phyloP scores from a whole-genome alignment of 2,797 vertebrate genomes.

The Hippoglossus hippoglossus region DNA sequence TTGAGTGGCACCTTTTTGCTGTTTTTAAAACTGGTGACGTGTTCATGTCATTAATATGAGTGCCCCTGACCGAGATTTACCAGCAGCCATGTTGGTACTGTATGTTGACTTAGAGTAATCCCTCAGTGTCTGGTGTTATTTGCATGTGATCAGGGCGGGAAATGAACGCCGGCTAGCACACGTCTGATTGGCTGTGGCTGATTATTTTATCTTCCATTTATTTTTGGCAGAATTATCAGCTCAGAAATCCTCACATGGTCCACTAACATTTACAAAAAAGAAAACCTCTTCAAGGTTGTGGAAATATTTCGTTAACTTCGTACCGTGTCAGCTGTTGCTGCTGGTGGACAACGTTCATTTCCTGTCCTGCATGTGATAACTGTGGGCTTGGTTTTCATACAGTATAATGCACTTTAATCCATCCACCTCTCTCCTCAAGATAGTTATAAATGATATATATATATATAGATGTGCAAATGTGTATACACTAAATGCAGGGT shows the following conservation, averaged over 20 bases:
- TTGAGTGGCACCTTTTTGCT: constrained; percentile 61
- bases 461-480: constrained; percentile 72
- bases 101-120: constrained; percentile 61
- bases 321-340: constrained; percentile 8
- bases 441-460: constrained; percentile 63
- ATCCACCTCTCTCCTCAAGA: constrained; percentile 73
- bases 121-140: constrained; percentile 70
- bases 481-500: constrained; percentile 80
- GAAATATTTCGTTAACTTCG: not conserved
- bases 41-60: constrained; percentile 59
- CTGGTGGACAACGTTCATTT: constrained; percentile 56
- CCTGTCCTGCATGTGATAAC: constrained; percentile 72
- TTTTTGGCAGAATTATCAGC: constrained; percentile 8
- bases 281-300: not conserved
- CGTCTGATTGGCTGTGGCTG: constrained; percentile 8
- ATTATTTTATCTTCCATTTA: constrained; percentile 5
- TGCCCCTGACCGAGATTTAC: constrained; percentile 49
- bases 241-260: constrained; percentile 27
- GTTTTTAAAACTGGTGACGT: constrained; percentile 61
- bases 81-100: constrained; percentile 62
- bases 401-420: constrained; percentile 83
- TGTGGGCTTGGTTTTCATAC: constrained; percentile 75
- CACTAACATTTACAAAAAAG: constrained; percentile 30
- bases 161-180: constrained; percentile 50
- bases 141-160: constrained; percentile 72